Evolutionary conservation across 2,888 invertebrate genomes (phyloP).

Genomic region (Adelognathus sp.): DNA sequence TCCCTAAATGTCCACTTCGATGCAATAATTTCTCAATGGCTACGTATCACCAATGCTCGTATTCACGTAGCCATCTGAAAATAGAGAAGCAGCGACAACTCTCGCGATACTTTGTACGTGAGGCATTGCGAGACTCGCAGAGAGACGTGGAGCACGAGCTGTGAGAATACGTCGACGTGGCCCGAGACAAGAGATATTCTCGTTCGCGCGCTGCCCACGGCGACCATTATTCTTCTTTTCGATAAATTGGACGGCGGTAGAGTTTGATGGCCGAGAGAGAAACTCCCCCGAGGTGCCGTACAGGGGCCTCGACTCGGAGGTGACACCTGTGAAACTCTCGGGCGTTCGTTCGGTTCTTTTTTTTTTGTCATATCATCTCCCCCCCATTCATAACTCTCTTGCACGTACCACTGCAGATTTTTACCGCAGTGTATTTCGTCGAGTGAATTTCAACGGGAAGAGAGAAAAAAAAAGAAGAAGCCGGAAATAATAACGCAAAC

Average conservation of each 20-base stretch:
- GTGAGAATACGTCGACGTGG: neutral
- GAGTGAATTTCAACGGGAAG: conserved; percentile 20
- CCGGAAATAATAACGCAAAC: conserved; percentile 36
- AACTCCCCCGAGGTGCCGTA: conserved; percentile 43
- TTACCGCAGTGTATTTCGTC: neutral
- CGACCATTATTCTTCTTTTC: conserved; percentile 68
- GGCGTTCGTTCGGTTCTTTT: neutral
- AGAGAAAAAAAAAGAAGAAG: conserved; percentile 6
- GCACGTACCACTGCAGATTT: neutral
- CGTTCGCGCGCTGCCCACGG: conserved; percentile 46
- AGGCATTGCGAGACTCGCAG: neutral
- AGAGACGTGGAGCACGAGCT: neutral
- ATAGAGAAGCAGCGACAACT: too few relatives aligned
- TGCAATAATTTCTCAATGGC: neutral
- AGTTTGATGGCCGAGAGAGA: conserved; percentile 26
- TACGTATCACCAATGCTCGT: neutral
- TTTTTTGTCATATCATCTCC: conserved; percentile 15
- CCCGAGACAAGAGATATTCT: conserved; percentile 5
- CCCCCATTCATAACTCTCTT: conserved; percentile 33
- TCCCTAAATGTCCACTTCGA: neutral
- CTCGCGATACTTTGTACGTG: neutral
- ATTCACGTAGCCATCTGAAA: neutral
- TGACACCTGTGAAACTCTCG: conserved; percentile 60
- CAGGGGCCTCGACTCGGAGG: conserved; percentile 25
- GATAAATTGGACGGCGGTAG: conserved; percentile 66